Evolutionary conservation across 2,797 vertebrate species (phyloP).

Genomic region (Sparidentex hasta): DNA sequence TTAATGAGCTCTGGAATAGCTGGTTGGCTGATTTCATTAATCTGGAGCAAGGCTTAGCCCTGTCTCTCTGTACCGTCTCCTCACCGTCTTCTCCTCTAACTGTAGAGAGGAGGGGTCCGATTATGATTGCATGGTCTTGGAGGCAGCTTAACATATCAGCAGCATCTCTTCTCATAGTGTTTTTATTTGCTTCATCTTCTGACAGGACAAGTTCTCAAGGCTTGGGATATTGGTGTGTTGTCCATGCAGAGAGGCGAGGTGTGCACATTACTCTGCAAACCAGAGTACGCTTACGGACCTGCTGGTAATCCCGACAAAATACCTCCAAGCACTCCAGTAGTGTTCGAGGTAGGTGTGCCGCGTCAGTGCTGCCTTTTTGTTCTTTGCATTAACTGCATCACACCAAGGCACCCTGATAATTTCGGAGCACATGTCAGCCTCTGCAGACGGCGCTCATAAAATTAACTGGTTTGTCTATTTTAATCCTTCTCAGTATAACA

Average conservation of each 20-base stretch:
- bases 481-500: conserved; percentile 34
- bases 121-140: neutral
- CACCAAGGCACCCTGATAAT: conserved; percentile 28
- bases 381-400: neutral
- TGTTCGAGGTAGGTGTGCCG: conserved; percentile 90
- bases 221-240: conserved; percentile 93
- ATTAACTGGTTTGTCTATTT: conserved; percentile 55
- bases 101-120: neutral
- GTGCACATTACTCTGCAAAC: conserved; percentile 92
- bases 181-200: conserved; percentile 36
- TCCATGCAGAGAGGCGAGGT: conserved; percentile 96
- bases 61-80: neutral
- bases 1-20: neutral
- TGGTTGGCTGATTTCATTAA: neutral
- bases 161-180: neutral
- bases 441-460: conserved; percentile 57
- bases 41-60: neutral
- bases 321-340: conserved; percentile 91
- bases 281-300: conserved; percentile 92
- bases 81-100: neutral
- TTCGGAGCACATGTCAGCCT: conserved; percentile 34
- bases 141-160: neutral
- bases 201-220: conserved; percentile 95
- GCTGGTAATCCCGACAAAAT: conserved; percentile 93
- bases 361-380: conserved; percentile 20